phyloP scores from a whole-genome alignment of 2,888 invertebrate genomes.

The Drosophila multiciliata region DNA sequence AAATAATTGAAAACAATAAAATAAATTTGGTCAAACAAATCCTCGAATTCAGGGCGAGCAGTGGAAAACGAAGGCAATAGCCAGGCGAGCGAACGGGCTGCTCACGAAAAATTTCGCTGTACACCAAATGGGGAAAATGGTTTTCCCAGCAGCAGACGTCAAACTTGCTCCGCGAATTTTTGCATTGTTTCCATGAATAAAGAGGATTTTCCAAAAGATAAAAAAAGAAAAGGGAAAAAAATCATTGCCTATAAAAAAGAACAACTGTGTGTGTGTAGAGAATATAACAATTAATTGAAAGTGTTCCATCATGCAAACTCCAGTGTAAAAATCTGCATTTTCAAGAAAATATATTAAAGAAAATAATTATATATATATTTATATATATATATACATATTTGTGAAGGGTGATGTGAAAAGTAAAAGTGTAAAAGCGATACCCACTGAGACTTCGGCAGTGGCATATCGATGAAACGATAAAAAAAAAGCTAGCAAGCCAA shows the following conservation, averaged over 20 bases:
- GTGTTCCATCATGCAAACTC: conserved; percentile 19
- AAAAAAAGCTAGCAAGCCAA: conserved; percentile 56
- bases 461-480: conserved; percentile 69
- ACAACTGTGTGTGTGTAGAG: conserved; percentile 33
- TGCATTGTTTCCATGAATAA: conserved; percentile 28
- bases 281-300: conserved; percentile 16
- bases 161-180: conserved; percentile 26
- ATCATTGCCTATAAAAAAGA: neutral
- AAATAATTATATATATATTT: neutral
- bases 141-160: conserved; percentile 48
- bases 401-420: conserved; percentile 65
- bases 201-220: conserved; percentile 2
- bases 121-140: conserved; percentile 74
- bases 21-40: conserved; percentile 16
- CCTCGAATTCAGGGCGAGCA: conserved; percentile 41
- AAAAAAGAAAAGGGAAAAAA: neutral
- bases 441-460: conserved; percentile 21
- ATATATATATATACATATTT: neutral
- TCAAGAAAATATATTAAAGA: conserved; percentile 14
- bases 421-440: conserved; percentile 66
- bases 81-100: conserved; percentile 37
- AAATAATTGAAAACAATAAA: conserved; percentile 14
- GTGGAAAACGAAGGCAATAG: conserved; percentile 50
- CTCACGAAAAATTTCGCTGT: conserved; percentile 75
- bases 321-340: conserved; percentile 32